Conservation (phyloP, 2,888 invertebrate species). For the Lepidocyrtinus sp. region DNA sequence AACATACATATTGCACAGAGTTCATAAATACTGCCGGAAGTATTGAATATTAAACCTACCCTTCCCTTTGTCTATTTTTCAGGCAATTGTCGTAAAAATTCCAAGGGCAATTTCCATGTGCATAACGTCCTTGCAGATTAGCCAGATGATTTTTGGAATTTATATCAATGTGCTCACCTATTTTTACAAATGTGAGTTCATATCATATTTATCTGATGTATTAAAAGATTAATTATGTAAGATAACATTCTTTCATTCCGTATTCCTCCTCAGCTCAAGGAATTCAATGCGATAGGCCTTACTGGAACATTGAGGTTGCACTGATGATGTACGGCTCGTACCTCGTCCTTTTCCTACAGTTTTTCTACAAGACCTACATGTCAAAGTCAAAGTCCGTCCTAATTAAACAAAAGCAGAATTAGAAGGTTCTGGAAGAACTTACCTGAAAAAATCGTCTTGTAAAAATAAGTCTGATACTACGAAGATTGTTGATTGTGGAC, state of each 20-base stretch:
- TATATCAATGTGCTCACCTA: conserved; percentile 87
- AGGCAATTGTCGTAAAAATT: conserved; percentile 86
- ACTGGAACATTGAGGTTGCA: conserved; percentile 88
- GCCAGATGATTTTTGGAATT: conserved; percentile 95
- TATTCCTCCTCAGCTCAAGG: conserved; percentile 72
- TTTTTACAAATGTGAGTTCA: not conserved
- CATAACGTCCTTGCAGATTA: conserved; percentile 91
- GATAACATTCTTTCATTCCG: not conserved
- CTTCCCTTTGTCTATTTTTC: not conserved
- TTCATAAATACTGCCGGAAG: not conserved
- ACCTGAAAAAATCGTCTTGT: no score
- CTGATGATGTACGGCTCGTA: conserved; percentile 95
- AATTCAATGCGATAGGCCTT: conserved; percentile 86
- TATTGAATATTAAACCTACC: not conserved
- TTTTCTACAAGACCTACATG: conserved; percentile 93
- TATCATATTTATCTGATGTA: not conserved
- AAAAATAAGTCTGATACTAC: no score
- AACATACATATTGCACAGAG: not conserved
- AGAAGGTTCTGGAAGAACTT: no score
- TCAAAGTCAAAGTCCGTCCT: conserved; percentile 47
- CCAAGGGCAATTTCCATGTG: conserved; percentile 89
- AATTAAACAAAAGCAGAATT: no score
- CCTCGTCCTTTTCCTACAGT: conserved; percentile 92
- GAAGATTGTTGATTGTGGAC: no score
- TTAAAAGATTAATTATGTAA: not conserved